Base-by-base conservation (phyloP, 2,888 invertebrate genomes). In the Diadegma fenestrale region DNA sequence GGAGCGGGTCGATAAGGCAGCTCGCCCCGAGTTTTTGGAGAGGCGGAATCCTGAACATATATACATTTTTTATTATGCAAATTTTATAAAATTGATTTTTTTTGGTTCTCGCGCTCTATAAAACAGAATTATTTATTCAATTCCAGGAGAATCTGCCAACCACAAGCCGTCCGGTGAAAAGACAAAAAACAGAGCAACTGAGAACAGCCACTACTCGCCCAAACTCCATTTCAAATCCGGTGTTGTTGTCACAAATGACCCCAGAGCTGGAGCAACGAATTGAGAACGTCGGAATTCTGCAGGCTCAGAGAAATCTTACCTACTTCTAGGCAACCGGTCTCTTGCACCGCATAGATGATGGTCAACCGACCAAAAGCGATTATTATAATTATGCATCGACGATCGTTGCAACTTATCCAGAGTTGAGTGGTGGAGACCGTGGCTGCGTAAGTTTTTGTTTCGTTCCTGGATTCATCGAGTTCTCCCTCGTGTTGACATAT, bases 301-400 rank as follows among this genome's bases (percentile, higher is more conserved):
- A 41, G 14, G 43, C 14, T 1, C 66, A 66, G 10, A 66, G 22
- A 66, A 37, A 33, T 8, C 3, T 66, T 0, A 66, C 19, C 1
- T 66, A 66, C 19, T 66, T 43, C 22, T 66, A 22, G 43, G 43
- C 43, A 43, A 66, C 19, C 22, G 43, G 43, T 37, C 66, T 66
- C 0, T 14, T 66, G 10, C 7, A 66, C 6, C 66, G 19, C 8
- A 66, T 43, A 22, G 17, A 66, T 7, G 17, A 66, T 7, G 43
- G 66, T 0, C 33, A 17, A 41, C 43, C 41, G 19, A 43, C 66
- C 7, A 66, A 66, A 17, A 37, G 22, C 5, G 43, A 66, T 66
- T 66, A 66, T 3, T 66, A 19, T 7, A 37, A 66, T 37, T 41
- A 63, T 30, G 8, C 63, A 33, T 7, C 63, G 2, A 30, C 51